A percentile compares a stretch with the other conserved stretches of the same genome.
These are phyloP conservation scores for Melierax canorus DNA, from an alignment of 2,113 vertebrate species.

Conservation along the genomic window DNA sequence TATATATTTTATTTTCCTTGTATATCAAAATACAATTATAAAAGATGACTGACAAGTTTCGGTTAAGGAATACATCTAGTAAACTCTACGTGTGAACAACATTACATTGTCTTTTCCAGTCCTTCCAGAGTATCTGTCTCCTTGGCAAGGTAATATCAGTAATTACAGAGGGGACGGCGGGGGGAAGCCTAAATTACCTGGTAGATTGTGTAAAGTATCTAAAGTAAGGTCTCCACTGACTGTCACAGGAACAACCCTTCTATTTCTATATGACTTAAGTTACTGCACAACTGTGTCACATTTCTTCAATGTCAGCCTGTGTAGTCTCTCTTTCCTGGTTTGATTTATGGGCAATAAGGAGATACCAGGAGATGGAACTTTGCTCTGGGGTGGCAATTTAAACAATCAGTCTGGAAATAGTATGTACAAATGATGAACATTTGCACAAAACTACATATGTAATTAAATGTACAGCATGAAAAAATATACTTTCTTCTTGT, in stretches of 20 bases:
- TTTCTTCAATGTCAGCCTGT: neutral
- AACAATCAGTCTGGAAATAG: neutral
- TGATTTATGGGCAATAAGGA: neutral
- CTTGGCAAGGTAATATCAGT: neutral
- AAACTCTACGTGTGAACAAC: neutral
- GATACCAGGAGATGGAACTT: neutral
- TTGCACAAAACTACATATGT: neutral
- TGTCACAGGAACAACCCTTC: neutral
- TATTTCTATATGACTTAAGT: neutral
- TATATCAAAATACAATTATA: neutral
- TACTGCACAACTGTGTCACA: neutral
- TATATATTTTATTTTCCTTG: neutral
- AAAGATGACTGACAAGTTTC: neutral
- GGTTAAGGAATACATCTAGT: neutral
- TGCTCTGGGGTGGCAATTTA: neutral
- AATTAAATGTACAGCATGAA: neutral
- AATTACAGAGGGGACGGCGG: neutral
- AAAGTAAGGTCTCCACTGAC: neutral
- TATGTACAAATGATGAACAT: neutral
- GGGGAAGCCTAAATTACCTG: too few species aligned
- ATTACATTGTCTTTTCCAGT: neutral
- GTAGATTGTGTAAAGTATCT: neutral
- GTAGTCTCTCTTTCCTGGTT: neutral
- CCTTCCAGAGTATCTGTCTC: neutral
- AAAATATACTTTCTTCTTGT: neutral